Conservation (phyloP, 2,888 invertebrate species). For the Drosophila falleni region DNA sequence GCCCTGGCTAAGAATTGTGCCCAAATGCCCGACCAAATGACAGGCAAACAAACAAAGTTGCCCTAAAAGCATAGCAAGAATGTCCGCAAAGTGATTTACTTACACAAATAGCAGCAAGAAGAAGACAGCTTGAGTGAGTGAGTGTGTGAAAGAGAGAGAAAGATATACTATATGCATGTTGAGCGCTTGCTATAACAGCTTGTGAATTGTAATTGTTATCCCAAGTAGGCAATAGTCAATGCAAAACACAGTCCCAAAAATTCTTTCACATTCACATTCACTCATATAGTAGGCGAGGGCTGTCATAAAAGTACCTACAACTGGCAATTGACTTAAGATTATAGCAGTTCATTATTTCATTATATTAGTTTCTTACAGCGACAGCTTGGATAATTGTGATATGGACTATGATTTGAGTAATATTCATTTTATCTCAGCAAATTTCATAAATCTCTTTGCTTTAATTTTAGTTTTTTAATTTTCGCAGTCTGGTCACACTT, state of each 20-base stretch:
- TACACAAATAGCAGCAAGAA: conserved; percentile 2
- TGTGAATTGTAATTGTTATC: conserved; percentile 22
- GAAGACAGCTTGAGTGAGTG: not conserved
- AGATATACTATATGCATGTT: not conserved
- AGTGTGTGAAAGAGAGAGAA: not conserved
- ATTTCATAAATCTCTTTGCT: no score
- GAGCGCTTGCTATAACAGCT: conserved; percentile 18
- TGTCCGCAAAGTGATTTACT: conserved; percentile 45
- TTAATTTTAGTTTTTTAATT: no score
- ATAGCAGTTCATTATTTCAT: not conserved
- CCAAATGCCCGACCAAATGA: conserved; percentile 46
- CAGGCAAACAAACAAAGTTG: conserved; percentile 50
- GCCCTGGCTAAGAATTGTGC: conserved; percentile 32
- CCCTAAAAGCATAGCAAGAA: conserved; percentile 45
- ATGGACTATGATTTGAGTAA: no score
- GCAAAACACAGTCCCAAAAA: conserved; percentile 7
- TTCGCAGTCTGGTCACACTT: no score
- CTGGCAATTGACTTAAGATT: not conserved
- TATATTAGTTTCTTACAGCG: no score
- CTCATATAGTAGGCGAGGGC: not conserved
- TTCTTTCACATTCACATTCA: not conserved
- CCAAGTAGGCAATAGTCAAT: conserved; percentile 23
- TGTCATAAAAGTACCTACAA: not conserved
- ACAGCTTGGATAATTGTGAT: no score
- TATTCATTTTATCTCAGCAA: no score